phyloP scores from a whole-genome alignment of 2,888 invertebrate species.

The Andrena chrysosceles region DNA sequence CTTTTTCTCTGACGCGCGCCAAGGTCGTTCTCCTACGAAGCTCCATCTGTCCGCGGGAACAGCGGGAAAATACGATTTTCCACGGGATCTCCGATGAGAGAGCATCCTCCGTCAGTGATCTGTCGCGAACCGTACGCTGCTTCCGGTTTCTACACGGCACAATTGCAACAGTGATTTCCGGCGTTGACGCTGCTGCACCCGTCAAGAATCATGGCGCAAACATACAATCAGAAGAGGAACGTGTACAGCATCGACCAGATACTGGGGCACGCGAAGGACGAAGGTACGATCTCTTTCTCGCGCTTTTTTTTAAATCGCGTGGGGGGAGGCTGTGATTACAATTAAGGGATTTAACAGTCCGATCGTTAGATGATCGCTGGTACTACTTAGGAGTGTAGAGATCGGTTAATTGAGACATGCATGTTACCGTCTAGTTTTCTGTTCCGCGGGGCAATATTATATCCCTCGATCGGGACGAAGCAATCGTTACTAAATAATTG shows the following conservation, averaged over 20 bases:
- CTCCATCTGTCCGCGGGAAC: slow-evolving; percentile 53
- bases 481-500: not conserved
- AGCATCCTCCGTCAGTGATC: slow-evolving; percentile 53
- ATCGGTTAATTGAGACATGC: not conserved
- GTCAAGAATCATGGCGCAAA: slow-evolving; percentile 80
- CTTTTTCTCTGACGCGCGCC: slow-evolving; percentile 19
- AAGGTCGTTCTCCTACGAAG: slow-evolving; percentile 33
- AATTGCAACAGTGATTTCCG: slow-evolving; percentile 44
- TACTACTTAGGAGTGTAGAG: not conserved
- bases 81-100: slow-evolving; percentile 18
- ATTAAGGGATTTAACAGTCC: not conserved
- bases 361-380: not conserved
- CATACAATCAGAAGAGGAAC: slow-evolving; percentile 84
- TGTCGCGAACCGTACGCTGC: slow-evolving; percentile 44
- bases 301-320: no score
- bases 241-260: slow-evolving; percentile 85
- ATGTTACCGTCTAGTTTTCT: not conserved
- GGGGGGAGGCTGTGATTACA: not conserved
- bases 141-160: not conserved
- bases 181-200: slow-evolving; percentile 8
- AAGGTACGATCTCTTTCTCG: slow-evolving; percentile 75
- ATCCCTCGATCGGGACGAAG: no score
- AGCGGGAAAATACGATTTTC: slow-evolving; percentile 73
- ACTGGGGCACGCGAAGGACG: slow-evolving; percentile 83
- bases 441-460: not conserved